Conservation (phyloP, 1,140 invertebrate genomes). For the Protaetia brevitarsis region DNA sequence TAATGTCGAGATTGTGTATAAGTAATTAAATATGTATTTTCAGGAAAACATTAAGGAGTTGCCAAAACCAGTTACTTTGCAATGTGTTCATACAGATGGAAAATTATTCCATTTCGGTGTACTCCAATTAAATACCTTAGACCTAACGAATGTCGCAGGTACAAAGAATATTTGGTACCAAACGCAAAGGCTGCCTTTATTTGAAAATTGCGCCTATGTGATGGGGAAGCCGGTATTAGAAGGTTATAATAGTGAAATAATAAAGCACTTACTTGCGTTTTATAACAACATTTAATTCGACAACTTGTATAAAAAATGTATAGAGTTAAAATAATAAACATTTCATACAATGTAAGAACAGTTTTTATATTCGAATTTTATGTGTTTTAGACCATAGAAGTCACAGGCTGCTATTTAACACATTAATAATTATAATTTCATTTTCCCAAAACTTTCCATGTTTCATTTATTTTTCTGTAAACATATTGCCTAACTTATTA, state of each 20-base stretch:
- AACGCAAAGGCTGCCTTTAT: conserved; percentile 64
- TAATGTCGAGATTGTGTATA: not conserved
- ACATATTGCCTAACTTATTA: too few species aligned
- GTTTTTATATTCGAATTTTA: not conserved
- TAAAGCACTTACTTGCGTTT: conserved; percentile 73
- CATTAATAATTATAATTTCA: too few species aligned
- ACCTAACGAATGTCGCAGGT: conserved; percentile 59
- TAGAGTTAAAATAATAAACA: conserved; percentile 5
- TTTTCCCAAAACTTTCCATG: too few species aligned
- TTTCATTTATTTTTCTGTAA: too few species aligned
- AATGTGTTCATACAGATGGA: conserved; percentile 76
- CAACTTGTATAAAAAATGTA: conserved; percentile 24
- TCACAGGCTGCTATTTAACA: too few species aligned
- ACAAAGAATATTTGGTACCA: conserved; percentile 79
- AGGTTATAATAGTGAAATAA: conserved; percentile 74
- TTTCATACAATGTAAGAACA: not conserved
- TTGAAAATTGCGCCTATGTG: conserved; percentile 61
- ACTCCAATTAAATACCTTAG: conserved; percentile 81
- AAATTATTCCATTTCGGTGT: conserved; percentile 74
- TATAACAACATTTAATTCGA: conserved; percentile 61
- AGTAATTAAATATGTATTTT: conserved; percentile 48
- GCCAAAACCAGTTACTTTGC: conserved; percentile 75
- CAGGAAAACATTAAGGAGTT: conserved; percentile 62
- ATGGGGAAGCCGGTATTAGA: conserved; percentile 62
- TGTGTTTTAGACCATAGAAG: too few species aligned